Evolutionary conservation across 2,888 invertebrate genomes (phyloP).

Genomic region (Drosophila macrospina): DNA sequence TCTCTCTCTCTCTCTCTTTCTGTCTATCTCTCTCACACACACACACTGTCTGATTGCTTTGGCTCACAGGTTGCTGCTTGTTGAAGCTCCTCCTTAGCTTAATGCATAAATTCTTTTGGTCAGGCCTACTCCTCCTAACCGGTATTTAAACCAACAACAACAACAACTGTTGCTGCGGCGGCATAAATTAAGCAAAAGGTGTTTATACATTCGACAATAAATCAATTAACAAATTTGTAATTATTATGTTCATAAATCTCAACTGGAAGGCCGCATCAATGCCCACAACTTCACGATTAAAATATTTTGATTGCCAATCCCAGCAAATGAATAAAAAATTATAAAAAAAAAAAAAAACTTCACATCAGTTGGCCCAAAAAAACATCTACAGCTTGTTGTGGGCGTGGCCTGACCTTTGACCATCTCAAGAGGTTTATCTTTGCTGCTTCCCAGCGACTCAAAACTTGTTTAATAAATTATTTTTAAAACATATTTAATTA

Average conservation of each 20-base stretch:
- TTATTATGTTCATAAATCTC: slow-evolving; percentile 84
- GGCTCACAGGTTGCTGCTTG: slow-evolving; percentile 61
- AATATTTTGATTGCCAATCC: slow-evolving; percentile 59
- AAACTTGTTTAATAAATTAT: background rate
- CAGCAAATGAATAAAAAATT: background rate
- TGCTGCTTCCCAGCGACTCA: background rate
- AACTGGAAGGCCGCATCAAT: slow-evolving; percentile 52
- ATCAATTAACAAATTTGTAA: slow-evolving; percentile 84
- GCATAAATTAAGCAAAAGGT: slow-evolving; percentile 77
- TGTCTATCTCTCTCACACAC: background rate
- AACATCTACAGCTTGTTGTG: slow-evolving; percentile 11
- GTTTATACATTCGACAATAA: slow-evolving; percentile 80
- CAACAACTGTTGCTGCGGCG: slow-evolving; percentile 34
- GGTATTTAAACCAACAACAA: slow-evolving; percentile 65
- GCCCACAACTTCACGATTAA: slow-evolving; percentile 47
- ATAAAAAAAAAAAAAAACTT: background rate
- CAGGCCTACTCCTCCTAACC: slow-evolving; percentile 58
- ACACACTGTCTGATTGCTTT: slow-evolving; percentile 75
- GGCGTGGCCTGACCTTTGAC: slow-evolving; percentile 16
- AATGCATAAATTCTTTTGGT: slow-evolving; percentile 70
- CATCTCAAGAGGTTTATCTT: slow-evolving; percentile 9
- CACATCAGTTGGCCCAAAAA: slow-evolving; percentile 9
- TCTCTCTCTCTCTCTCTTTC: background rate
- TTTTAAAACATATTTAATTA: background rate
- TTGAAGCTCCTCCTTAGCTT: slow-evolving; percentile 44